Evolutionary conservation across 2,113 vertebrate species (phyloP).

Genomic region (Ptyas mucosa): DNA sequence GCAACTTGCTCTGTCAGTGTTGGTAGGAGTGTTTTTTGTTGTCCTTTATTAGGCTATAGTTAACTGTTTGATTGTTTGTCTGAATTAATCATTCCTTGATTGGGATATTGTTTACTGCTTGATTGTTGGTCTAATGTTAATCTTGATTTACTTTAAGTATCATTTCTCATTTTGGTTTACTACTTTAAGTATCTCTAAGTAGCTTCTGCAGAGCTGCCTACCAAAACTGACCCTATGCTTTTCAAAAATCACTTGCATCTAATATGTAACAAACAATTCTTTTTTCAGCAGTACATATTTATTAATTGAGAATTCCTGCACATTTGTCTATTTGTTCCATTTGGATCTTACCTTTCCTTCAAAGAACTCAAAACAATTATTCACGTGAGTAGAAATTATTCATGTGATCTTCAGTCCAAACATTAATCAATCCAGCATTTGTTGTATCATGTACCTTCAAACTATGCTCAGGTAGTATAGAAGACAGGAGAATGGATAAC

Average conservation of each 20-base stretch:
- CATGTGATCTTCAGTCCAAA: not conserved
- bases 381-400: not conserved
- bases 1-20: too few species aligned
- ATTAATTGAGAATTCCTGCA: not conserved
- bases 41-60: too few species aligned
- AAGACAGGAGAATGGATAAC: not conserved
- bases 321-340: not conserved
- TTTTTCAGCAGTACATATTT: not conserved
- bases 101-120: too few species aligned
- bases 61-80: too few species aligned
- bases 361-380: not conserved
- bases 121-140: too few species aligned
- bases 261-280: not conserved
- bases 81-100: too few species aligned
- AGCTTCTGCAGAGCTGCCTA: not conserved
- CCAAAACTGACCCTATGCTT: not conserved
- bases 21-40: too few species aligned
- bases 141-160: too few species aligned
- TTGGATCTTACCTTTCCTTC: not conserved
- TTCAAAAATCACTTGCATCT: not conserved
- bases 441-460: not conserved
- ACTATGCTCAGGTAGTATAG: not conserved
- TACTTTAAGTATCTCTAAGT: not conserved
- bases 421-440: not conserved
- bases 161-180: not conserved